These are phyloP conservation scores for Drosophila mulleri DNA, from an alignment of 2,888 invertebrate genomes.

Conservation along the genomic window DNA sequence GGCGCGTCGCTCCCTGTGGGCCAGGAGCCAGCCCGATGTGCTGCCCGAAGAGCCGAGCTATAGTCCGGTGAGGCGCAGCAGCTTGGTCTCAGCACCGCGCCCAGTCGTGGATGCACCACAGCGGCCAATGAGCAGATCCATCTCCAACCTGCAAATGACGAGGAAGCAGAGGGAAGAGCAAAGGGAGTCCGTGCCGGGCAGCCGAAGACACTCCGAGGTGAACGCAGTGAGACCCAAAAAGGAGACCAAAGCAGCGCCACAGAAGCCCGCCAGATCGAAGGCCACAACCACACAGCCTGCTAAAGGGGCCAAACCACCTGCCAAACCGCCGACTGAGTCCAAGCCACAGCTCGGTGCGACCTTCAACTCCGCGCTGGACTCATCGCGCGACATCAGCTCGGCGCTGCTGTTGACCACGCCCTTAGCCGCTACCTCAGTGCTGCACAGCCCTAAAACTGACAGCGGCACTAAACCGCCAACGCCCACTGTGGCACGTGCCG, in stretches of 20 bases:
- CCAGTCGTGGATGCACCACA: slow-evolving; percentile 1
- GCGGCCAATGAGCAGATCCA: slow-evolving; percentile 30
- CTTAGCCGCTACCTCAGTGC: slow-evolving; percentile 7
- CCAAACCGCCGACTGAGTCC: not conserved
- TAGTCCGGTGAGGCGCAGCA: slow-evolving; percentile 35
- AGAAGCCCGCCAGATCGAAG: not conserved
- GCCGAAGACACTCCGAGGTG: not conserved
- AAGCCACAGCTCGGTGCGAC: slow-evolving; percentile 8
- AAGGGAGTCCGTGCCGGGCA: not conserved
- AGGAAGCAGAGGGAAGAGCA: not conserved
- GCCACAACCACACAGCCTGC: not conserved
- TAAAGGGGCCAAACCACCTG: not conserved
- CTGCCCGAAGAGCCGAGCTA: slow-evolving; percentile 50
- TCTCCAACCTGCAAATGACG: slow-evolving; percentile 26
- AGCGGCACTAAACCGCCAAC: slow-evolving; percentile 25
- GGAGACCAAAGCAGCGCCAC: not conserved
- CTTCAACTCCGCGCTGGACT: slow-evolving; percentile 30
- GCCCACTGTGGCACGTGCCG: slow-evolving; percentile 38
- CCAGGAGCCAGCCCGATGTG: slow-evolving; percentile 46
- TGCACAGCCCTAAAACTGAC: slow-evolving; percentile 16
- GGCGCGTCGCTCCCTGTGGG: slow-evolving; percentile 50
- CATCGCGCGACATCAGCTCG: slow-evolving; percentile 36
- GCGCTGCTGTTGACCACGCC: slow-evolving; percentile 41
- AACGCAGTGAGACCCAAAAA: slow-evolving; percentile 6
- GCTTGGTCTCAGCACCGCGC: slow-evolving; percentile 28